phyloP scores from a whole-genome alignment of 2,888 invertebrate species.

The Drosophila peninsularis region DNA sequence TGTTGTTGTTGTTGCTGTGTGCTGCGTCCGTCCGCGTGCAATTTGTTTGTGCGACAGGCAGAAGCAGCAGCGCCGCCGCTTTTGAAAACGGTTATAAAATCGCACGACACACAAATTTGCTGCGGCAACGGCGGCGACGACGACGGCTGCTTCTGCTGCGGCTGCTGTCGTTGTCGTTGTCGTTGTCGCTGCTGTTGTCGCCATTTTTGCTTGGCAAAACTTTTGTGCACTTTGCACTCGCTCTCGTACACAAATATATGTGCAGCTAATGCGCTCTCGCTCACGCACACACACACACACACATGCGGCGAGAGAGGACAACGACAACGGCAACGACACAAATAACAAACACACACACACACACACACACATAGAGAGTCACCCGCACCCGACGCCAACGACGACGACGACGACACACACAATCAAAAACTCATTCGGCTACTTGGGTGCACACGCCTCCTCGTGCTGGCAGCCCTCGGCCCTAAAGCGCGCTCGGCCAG shows the following conservation, averaged over 20 bases:
- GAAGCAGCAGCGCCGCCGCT: constrained; percentile 66
- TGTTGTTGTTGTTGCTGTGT: constrained; percentile 8
- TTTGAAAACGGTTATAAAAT: constrained; percentile 74
- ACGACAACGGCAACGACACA: constrained; percentile 37
- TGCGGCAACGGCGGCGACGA: constrained; percentile 28
- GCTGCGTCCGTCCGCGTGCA: constrained; percentile 35
- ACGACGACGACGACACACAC: constrained; percentile 55
- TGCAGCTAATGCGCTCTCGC: constrained; percentile 41
- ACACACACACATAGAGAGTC: constrained; percentile 13
- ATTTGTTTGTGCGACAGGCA: constrained; percentile 47
- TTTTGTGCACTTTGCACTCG: constrained; percentile 77
- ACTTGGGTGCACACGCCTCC: constrained; percentile 65
- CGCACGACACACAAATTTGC: constrained; percentile 66
- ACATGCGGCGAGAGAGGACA: constrained; percentile 22
- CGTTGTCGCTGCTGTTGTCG: constrained; percentile 63
- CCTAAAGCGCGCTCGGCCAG: constrained; percentile 20
- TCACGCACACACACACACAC: constrained; percentile 29
- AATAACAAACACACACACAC: constrained; percentile 23
- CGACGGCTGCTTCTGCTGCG: constrained; percentile 21
- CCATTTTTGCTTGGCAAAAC: constrained; percentile 72
- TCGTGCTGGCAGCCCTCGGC: constrained; percentile 16
- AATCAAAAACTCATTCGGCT: constrained; percentile 75
- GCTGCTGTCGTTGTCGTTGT: constrained; percentile 41
- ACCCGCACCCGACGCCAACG: constrained; percentile 37
- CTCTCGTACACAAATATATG: constrained; percentile 48